Evolutionary conservation across 2,888 invertebrate species (phyloP), one percentile per base, ranked within the genome.

Genomic region (Pedicia rivosa): DNA sequence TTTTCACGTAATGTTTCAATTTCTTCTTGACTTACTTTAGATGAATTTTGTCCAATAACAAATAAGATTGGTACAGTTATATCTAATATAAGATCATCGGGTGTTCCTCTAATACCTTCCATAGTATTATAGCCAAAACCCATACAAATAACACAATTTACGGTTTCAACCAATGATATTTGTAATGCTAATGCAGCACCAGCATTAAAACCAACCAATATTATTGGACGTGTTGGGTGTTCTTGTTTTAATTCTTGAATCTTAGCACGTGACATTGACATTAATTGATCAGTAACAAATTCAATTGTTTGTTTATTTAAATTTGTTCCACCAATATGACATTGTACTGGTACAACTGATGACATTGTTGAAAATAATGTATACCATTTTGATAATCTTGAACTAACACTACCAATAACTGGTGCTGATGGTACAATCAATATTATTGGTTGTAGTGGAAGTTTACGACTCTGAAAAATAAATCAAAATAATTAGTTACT

Each of bases 101-200:
- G 74, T 38, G 76, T 72, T 4, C 84, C 84, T 35, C 84, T 64
- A 42, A 66, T 65, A 4, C 83, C 84, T 47, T 75, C 75, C 1
- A 76, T 67, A 1, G 82, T 81, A 43, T 70, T 66, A 40, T 76
- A 66, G 0, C 84, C 81, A 53, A 86, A 83, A 1, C 84, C 84
- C 43, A 86, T 62, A 50, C 81, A 80, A 14, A 86, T 66, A 3
- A 82, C 74, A 35, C 80, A 79, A 15, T 73, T 67, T 7, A 84
- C 74, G 34, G 67, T 65, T 51, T 83, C 81, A 37, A 76, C 64
- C 50, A 78, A 66, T 1, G 80, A 74, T 4, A 80, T 71, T 63
- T 82, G 81, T 47, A 78, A 66, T 2, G 83, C 81, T 27, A 84
- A 59, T 1, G 79, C 66, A 12, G 80, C 71, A n/a, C 81, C 82